A percentile compares a stretch with the other conserved stretches of the same genome.
These are phyloP conservation scores for Listronotus bonariensis DNA, from an alignment of 1,140 invertebrate genomes.

Conservation along the genomic window DNA sequence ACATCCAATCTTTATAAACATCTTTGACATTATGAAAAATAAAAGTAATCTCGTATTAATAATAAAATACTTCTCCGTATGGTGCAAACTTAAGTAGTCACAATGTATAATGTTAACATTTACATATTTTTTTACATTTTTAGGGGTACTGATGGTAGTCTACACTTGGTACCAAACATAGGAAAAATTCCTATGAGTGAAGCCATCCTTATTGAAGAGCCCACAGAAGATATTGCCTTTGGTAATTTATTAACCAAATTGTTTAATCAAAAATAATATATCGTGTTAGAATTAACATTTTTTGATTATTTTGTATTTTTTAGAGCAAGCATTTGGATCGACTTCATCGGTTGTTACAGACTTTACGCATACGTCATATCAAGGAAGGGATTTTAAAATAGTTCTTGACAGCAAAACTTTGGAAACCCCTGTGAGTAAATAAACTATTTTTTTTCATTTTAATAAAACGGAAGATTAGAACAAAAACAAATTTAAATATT, in stretches of 20 bases:
- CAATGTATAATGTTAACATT: too few species aligned
- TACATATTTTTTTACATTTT: too few species aligned
- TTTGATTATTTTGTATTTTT: constrained; percentile 60
- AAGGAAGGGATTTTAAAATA: constrained; percentile 89
- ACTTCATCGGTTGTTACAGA: constrained; percentile 63
- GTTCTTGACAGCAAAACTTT: constrained; percentile 74
- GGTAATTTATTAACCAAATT: constrained; percentile 23
- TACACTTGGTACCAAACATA: constrained; percentile 81
- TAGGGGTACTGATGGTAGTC: constrained; percentile 64
- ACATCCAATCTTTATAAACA: too few species aligned
- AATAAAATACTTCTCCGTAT: too few species aligned
- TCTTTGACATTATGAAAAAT: too few species aligned
- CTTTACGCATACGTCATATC: constrained; percentile 61
- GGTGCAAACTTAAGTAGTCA: too few species aligned
- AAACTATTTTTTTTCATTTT: background rate
- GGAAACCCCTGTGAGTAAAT: constrained; percentile 59
- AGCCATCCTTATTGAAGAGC: constrained; percentile 82
- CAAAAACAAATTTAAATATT: too few species aligned
- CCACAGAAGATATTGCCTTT: constrained; percentile 58
- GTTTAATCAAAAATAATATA: too few species aligned
- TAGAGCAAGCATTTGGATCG: constrained; percentile 65
- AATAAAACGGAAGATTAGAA: too few species aligned
- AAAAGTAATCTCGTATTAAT: too few species aligned
- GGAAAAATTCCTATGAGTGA: constrained; percentile 86
- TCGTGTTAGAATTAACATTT: too few species aligned